Evolutionary conservation across 1,140 invertebrate species (phyloP).

Genomic region (Aphelinus atriplicis): DNA sequence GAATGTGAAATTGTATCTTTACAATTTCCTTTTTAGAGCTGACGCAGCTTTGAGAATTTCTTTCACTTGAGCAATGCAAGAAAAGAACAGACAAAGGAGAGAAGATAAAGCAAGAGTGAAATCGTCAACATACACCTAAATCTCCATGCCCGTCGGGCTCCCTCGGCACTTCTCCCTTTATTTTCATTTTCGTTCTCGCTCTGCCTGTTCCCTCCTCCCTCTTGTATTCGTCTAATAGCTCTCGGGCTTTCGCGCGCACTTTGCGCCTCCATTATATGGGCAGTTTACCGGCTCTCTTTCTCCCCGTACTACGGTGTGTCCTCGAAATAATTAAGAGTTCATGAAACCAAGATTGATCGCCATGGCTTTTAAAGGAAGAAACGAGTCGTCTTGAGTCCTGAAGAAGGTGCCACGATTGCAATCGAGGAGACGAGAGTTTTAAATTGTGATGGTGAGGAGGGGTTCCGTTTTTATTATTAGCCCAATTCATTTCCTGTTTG

Average conservation of each 20-base stretch:
- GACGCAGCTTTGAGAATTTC: too few relatives aligned
- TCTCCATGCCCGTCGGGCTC: neutral
- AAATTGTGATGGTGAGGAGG: too few relatives aligned
- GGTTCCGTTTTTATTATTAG: too few relatives aligned
- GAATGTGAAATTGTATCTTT: too few relatives aligned
- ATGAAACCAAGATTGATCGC: conserved; percentile 59
- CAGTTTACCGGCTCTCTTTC: conserved; percentile 53
- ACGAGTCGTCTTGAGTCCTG: too few relatives aligned
- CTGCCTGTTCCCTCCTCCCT: conserved; percentile 29
- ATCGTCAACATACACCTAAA: neutral
- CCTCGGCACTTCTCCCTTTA: neutral
- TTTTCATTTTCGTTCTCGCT: conserved; percentile 50
- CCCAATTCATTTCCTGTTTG: too few relatives aligned
- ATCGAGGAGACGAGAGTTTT: too few relatives aligned
- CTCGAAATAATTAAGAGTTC: conserved; percentile 67
- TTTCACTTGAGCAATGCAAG: neutral
- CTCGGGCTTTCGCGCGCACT: conserved; percentile 48
- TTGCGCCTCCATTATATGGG: conserved; percentile 64
- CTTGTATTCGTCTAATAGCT: conserved; percentile 58
- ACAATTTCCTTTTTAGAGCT: too few relatives aligned
- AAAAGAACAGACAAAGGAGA: neutral
- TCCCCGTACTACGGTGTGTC: conserved; percentile 50
- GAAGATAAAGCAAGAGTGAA: neutral
- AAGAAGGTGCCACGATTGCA: too few relatives aligned
- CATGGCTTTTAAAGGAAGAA: conserved; percentile 28